Percentiles rank a stretch among this genome's conserved stretches.
Evolutionary conservation across 2,888 invertebrate genomes (phyloP).

Genomic region (Lasius platythorax): DNA sequence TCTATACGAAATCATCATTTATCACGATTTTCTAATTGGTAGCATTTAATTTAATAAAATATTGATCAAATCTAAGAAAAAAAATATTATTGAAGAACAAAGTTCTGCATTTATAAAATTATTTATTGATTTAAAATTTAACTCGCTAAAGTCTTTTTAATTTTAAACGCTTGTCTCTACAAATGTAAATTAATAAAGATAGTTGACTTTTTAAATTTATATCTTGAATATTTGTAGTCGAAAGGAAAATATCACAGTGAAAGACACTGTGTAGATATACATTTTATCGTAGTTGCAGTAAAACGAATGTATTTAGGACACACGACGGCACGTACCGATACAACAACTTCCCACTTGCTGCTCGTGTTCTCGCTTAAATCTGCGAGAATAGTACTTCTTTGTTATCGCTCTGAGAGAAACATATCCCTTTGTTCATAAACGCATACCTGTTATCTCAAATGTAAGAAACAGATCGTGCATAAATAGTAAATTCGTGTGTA

Average conservation of each 20-base stretch:
- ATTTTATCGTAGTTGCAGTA: constrained; percentile 34
- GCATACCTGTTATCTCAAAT: background rate
- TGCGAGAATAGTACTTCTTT: constrained; percentile 18
- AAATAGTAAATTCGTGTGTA: background rate
- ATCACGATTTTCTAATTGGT: background rate
- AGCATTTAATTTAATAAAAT: background rate
- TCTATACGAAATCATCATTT: background rate
- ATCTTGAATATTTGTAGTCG: background rate
- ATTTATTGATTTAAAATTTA: background rate
- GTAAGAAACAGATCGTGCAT: background rate
- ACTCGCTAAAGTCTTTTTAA: background rate
- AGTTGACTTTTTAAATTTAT: background rate
- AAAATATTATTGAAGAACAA: background rate
- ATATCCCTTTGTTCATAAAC: background rate
- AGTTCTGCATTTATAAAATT: background rate
- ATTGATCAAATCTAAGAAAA: background rate
- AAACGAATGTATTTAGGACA: constrained; percentile 51
- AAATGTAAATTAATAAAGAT: background rate
- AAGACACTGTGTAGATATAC: constrained; percentile 16
- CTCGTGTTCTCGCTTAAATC: constrained; percentile 36
- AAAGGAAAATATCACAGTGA: background rate
- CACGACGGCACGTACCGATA: constrained; percentile 49
- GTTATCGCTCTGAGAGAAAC: background rate
- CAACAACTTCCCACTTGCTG: constrained; percentile 12
- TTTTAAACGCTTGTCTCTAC: background rate